A percentile compares a stretch with the other conserved stretches of the same genome.
Conservation (phyloP, 2,888 invertebrate species). For the Tipula helvola region DNA sequence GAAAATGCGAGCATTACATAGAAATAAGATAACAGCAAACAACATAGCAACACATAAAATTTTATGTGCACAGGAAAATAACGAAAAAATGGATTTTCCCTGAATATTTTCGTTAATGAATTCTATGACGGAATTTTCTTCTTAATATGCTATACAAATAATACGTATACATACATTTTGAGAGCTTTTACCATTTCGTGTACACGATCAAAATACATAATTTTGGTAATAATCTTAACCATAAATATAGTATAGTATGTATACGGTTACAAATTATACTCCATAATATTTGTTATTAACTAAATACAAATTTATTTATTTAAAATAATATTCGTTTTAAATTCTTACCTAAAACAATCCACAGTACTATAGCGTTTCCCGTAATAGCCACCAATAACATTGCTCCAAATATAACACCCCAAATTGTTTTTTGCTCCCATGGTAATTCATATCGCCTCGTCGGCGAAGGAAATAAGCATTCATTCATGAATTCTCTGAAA, state of each 20-base stretch:
- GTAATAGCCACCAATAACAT: conserved; percentile 71
- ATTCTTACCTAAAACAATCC: conserved; percentile 74
- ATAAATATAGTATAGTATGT: no score
- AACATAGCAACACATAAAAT: neutral
- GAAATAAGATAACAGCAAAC: neutral
- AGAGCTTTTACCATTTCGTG: neutral
- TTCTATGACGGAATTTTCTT: neutral
- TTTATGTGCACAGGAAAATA: neutral
- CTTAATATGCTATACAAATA: neutral
- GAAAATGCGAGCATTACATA: neutral
- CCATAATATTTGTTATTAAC: neutral
- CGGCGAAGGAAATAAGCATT: conserved; percentile 45
- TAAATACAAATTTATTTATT: neutral
- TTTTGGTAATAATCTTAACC: no score
- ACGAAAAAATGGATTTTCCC: neutral
- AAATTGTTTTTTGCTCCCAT: conserved; percentile 57
- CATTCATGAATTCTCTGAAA: conserved; percentile 42
- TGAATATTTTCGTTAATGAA: neutral
- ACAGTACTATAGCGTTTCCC: conserved; percentile 83
- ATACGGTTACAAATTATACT: no score
- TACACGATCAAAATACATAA: no score
- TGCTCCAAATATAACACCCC: conserved; percentile 60
- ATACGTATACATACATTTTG: no score
- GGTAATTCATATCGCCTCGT: conserved; percentile 45
- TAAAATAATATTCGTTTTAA: neutral